Percentiles rank a stretch among this genome's conserved stretches.
Conservation (phyloP, 2,888 invertebrate genomes). For the Hydraecia micacea region DNA sequence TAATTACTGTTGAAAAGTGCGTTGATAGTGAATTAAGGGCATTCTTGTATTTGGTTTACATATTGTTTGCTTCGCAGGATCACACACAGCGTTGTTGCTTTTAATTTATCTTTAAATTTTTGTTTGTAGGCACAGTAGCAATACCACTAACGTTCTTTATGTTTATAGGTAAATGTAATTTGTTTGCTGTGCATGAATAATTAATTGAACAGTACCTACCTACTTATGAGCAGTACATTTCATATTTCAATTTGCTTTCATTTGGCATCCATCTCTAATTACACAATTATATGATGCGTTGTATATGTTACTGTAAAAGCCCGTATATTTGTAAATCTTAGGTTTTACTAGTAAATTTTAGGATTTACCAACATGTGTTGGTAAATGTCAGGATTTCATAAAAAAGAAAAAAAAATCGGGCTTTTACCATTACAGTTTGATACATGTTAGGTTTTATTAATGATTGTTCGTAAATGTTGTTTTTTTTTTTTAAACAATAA, state of each 20-base stretch:
- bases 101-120: not conserved
- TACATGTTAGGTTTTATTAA: not conserved
- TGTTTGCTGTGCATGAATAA: not conserved
- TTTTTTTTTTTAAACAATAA: no score
- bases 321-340: not conserved
- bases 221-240: not conserved
- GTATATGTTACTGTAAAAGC: not conserved
- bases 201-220: not conserved
- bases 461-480: not conserved
- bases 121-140: not conserved
- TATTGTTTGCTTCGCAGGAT: constrained; percentile 27
- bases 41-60: constrained; percentile 59
- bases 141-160: not conserved
- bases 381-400: not conserved
- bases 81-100: constrained; percentile 12
- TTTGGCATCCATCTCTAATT: not conserved
- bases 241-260: not conserved
- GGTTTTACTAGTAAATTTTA: not conserved
- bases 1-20: constrained; percentile 70
- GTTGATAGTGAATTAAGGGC: constrained; percentile 70
- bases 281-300: not conserved
- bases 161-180: not conserved
- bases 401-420: not conserved
- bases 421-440: not conserved
- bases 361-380: not conserved